phyloP scores from a whole-genome alignment of 1,140 invertebrate genomes.

The Teleogryllus occipitalis region DNA sequence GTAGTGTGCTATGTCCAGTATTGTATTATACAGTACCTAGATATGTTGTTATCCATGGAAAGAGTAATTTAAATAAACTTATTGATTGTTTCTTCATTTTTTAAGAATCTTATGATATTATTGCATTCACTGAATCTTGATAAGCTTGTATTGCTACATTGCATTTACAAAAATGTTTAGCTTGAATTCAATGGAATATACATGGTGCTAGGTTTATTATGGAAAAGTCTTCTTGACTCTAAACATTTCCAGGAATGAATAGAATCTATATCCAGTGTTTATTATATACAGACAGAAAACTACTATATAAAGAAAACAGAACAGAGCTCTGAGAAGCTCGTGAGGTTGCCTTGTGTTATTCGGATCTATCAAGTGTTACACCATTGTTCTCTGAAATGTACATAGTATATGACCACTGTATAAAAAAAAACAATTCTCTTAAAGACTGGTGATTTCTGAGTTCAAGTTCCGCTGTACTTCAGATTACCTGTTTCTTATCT shows the following conservation, averaged over 20 bases:
- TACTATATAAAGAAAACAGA: background rate
- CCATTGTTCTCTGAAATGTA: slow-evolving; percentile 18
- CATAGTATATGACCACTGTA: slow-evolving; percentile 13
- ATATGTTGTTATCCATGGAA: slow-evolving; percentile 10
- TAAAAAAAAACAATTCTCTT: slow-evolving; percentile 8
- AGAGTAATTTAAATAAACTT: slow-evolving; percentile 13
- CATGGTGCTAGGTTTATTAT: slow-evolving; percentile 19
- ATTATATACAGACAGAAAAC: slow-evolving; percentile 8
- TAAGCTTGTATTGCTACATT: slow-evolving; percentile 10
- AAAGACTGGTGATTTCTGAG: slow-evolving; percentile 13
- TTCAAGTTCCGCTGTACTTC: slow-evolving; percentile 14
- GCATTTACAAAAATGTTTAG: slow-evolving; percentile 12
- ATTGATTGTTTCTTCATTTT: slow-evolving; percentile 11
- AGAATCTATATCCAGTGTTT: slow-evolving; percentile 13
- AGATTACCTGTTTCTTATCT: background rate
- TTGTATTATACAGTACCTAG: slow-evolving; percentile 14
- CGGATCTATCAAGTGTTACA: slow-evolving; percentile 12
- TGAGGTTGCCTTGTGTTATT: slow-evolving; percentile 20
- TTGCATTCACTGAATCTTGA: slow-evolving; percentile 12
- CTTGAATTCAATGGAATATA: slow-evolving; percentile 1
- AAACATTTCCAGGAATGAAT: slow-evolving; percentile 13
- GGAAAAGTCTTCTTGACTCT: slow-evolving; percentile 15
- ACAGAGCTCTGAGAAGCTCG: slow-evolving; percentile 14
- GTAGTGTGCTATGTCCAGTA: slow-evolving; percentile 9
- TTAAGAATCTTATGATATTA: slow-evolving; percentile 9